These are phyloP conservation scores for Epicampocera succincta DNA, from an alignment of 2,888 invertebrate genomes.

Conservation along the genomic window DNA sequence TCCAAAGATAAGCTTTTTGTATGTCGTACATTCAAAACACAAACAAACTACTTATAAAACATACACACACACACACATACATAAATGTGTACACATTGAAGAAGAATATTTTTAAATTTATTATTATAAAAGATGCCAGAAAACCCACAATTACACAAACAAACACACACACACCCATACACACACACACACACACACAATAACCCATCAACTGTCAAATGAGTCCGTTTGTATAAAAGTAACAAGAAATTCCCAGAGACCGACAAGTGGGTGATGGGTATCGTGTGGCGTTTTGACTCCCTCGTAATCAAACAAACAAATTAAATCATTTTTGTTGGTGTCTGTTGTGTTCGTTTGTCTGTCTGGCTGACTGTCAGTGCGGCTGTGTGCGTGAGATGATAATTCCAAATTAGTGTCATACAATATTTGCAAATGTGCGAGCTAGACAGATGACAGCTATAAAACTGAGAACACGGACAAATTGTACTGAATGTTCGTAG, in stretches of 20 bases:
- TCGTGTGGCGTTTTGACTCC: conserved; percentile 64
- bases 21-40: neutral
- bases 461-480: conserved; percentile 33
- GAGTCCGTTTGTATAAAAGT: too few relatives aligned
- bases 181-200: neutral
- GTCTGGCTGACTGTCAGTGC: neutral
- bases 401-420: neutral
- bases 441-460: conserved; percentile 63
- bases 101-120: neutral
- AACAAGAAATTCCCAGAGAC: conserved; percentile 9
- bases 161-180: too few relatives aligned
- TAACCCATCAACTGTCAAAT: too few relatives aligned
- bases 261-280: conserved; percentile 33
- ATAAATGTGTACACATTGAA: neutral
- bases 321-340: neutral
- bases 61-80: too few relatives aligned
- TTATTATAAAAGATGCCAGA: neutral
- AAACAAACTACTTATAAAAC: conserved; percentile 11
- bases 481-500: too few relatives aligned
- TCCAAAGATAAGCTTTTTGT: conserved; percentile 22
- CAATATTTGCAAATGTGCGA: conserved; percentile 46
- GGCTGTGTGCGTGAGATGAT: neutral
- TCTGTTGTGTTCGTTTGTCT: neutral
- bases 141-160: neutral
- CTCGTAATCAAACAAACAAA: conserved; percentile 33